Evolutionary conservation across 2,888 invertebrate genomes (phyloP), one percentile per base, ranked within the genome.

Genomic region (Operophtera brumata): DNA sequence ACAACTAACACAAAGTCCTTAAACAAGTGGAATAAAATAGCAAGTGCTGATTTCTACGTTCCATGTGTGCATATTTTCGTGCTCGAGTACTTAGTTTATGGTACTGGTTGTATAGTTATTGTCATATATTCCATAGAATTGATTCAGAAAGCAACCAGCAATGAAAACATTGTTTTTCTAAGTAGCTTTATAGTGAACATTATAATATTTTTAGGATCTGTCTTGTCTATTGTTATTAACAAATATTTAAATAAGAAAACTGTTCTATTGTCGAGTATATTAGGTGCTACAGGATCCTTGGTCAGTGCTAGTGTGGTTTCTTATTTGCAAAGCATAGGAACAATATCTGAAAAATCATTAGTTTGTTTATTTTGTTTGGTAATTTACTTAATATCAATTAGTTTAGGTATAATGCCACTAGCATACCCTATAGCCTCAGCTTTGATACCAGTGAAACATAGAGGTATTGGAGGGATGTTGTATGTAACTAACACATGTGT

Each of bases 391-490:
- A 28, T 45, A 7, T 32, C 44, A 6, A 36, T 12, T 28, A 55
- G 47, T 30, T 30, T 44, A 10, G 61, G 56, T 12, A 35, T 49
- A 9, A 5, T 26, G 2, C 37, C 37, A 2, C 12, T 51, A 14
- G 44, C 43, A 1, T 45, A 46, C 10, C 36, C 44, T 7, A 26
- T 58, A 11, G 30, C 53, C 6, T 34, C 48, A 30, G 59, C 55
- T 34, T 40, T 59, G 12, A 59, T 62, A 54, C 62, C 62, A 5
- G 53, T 62, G 0, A 62, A 58, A n/a, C 55, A 62, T 13, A 55
- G 53, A 12, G 56, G 54, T 10, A 6, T 58, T 7, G 59, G 62
- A 12, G 59, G 59, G 1, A 53, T 50, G 0, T 7, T 58, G 20
- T 54, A 47, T 43, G 37, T 54, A 6, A 45, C 55, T 6, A 46